A percentile compares a stretch with the other conserved stretches of the same genome.
Conservation (phyloP, 30 jellyfish, hydroid and myxozoan species). For the Catostylus mosaicus region DNA sequence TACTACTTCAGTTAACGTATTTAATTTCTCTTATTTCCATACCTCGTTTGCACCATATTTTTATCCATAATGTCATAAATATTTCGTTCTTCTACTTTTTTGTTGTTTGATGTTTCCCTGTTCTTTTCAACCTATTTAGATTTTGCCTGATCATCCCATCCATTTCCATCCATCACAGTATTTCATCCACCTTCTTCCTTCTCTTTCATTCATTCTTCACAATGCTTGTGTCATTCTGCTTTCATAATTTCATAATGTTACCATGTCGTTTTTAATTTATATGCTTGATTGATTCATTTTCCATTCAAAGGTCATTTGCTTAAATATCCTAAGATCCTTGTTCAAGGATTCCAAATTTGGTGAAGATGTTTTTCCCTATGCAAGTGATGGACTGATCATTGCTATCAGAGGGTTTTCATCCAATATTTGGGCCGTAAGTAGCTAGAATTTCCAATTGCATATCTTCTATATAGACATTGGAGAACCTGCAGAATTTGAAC, state of each 20-base stretch:
- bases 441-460: no score
- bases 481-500: no score
- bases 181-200: no score
- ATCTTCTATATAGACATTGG: no score
- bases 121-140: not conserved
- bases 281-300: no score
- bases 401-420: conserved; percentile 82
- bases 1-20: not conserved
- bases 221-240: not conserved
- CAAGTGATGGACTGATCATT: conserved; percentile 74
- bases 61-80: not conserved
- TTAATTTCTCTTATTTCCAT: not conserved
- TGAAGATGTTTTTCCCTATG: conserved; percentile 84
- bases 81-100: not conserved
- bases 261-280: no score
- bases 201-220: no score
- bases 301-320: conserved; percentile 56
- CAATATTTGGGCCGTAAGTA: conserved; percentile 77
- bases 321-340: conserved; percentile 83
- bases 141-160: no score
- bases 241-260: not conserved
- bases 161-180: no score
- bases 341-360: conserved; percentile 82
- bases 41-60: not conserved
- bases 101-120: not conserved